Evolutionary conservation across 2,888 invertebrate genomes (phyloP), one percentile per base, ranked within the genome.

Genomic region (Linnaemya vulpina): DNA sequence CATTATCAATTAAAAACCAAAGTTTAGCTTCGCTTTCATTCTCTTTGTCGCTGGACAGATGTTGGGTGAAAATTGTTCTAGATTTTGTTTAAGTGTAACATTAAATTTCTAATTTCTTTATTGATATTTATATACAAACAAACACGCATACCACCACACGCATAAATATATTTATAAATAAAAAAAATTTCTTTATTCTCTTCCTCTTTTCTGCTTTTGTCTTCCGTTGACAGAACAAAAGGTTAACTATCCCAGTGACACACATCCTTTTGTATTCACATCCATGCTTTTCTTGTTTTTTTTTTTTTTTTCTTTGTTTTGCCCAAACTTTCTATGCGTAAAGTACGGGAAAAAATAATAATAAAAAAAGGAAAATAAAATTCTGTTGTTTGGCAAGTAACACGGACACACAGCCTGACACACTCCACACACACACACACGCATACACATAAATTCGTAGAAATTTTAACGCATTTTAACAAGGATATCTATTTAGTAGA

Each of bases 171-270:
- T 35, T 58, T 63, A 1, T 13, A 46, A 9, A 38, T 17, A 60
- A 1, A 70, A 62, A 70, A n/a, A n/a, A n/a, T n/a, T n/a, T 7
- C 30, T 74, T 8, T 49, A 30, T 53, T 30, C 49, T 63, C n/a
- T 62, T 22, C 9, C 30, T 35, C 20, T 25, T 25, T 58, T 38
- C 15, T 53, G 13, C 38, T 40, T 55, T 70, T 82, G 55, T 71
- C 75, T 75, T 76, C 55, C 49, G 63, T 65, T 82, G 13, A 58
- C 38, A 13, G 13, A 58, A 55, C 38, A 76, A 76, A 85, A 85
- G 68, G 82, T 82, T 85, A 78, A 79, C 82, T 85, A 85, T 79
- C 75, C 85, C 38, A 85, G 82, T 85, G 85, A 85, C 85, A 85
- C 82, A 85, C 78, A 82, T 85, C 78, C 75, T 82, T 85, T 76